Conservation (phyloP, 2,113 vertebrate species). For the Motacilla tschutschensis region DNA sequence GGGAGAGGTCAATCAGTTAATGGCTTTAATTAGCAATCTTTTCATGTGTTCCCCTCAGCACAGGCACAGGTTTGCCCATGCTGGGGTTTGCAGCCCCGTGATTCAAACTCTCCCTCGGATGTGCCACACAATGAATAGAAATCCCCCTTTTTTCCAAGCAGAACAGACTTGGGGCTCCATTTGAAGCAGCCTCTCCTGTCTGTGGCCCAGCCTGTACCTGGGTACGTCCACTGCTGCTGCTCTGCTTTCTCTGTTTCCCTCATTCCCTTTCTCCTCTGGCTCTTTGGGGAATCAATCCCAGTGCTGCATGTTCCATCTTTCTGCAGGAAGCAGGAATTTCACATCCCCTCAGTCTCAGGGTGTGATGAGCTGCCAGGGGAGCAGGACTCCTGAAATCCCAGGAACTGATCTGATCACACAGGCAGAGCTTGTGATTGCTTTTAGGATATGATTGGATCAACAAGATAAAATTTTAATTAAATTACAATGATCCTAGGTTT, state of each 20-base stretch:
- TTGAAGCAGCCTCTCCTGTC: background rate
- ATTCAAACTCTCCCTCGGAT: background rate
- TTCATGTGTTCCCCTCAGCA: background rate
- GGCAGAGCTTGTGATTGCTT: background rate
- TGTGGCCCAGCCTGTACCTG: background rate
- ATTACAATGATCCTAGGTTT: background rate
- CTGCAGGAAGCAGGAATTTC: background rate
- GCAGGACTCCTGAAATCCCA: background rate
- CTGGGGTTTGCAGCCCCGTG: background rate
- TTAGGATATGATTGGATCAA: background rate
- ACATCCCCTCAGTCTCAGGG: background rate
- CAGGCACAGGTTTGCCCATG: rapidly evolving
- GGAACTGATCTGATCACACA: background rate
- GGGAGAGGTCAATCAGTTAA: conserved; percentile 2
- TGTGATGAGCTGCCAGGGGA: background rate
- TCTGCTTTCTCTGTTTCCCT: background rate
- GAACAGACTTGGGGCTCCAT: background rate
- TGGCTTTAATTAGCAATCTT: conserved; percentile 22
- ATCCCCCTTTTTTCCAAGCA: background rate
- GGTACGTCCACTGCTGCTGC: background rate
- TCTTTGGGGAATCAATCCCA: background rate
- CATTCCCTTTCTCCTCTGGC: background rate
- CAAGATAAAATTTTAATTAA: conserved; percentile 6
- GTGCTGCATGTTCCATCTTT: background rate
- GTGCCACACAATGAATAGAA: background rate